Conservation (phyloP, 2,113 vertebrate genomes). For the Colaptes auratus region DNA sequence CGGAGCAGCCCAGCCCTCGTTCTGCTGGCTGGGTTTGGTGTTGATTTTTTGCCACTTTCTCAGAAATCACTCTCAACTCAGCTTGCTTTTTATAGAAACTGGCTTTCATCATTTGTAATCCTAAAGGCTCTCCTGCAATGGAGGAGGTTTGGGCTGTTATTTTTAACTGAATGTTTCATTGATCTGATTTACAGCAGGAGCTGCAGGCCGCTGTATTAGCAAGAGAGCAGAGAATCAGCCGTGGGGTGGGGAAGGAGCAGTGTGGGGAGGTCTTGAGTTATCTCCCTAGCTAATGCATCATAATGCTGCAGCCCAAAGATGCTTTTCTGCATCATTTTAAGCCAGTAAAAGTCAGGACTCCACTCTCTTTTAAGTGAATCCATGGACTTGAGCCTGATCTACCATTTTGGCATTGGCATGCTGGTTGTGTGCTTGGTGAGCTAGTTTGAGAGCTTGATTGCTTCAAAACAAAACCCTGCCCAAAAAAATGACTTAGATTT, state of each 20-base stretch:
- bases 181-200: slow-evolving; percentile 35
- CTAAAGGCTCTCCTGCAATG: slow-evolving; percentile 25
- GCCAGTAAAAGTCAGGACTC: neutral
- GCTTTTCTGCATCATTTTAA: neutral
- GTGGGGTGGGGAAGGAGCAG: neutral
- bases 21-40: neutral
- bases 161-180: slow-evolving; percentile 56
- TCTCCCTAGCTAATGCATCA: neutral
- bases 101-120: slow-evolving; percentile 52
- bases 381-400: neutral
- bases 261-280: neutral
- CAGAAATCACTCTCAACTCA: neutral
- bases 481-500: neutral
- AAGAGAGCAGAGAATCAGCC: neutral
- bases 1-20: neutral
- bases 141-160: slow-evolving; percentile 39
- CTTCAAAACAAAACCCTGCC: neutral
- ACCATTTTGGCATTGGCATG: neutral
- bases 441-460: neutral
- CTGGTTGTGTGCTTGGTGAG: neutral
- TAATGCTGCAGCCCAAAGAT: neutral
- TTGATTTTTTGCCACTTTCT: neutral
- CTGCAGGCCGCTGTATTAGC: neutral
- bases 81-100: neutral
- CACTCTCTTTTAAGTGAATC: neutral